phyloP scores from a whole-genome alignment of 2,888 invertebrate genomes.

The Microchrysa polita region DNA sequence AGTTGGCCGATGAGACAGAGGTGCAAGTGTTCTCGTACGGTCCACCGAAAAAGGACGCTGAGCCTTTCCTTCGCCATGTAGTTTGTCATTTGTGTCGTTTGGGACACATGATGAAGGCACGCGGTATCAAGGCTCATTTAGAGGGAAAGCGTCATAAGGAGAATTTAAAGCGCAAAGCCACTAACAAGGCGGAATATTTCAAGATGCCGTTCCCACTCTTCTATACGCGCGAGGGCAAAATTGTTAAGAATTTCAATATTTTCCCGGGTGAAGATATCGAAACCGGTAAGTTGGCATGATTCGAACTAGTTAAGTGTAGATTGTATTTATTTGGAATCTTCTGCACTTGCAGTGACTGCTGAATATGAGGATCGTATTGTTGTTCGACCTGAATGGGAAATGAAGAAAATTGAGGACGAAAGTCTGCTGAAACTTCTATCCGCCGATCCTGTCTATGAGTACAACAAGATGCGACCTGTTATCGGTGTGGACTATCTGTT shows the following conservation, averaged over 20 bases:
- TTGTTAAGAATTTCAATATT: constrained; percentile 43
- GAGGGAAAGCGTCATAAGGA: constrained; percentile 42
- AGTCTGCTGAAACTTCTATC: not conserved
- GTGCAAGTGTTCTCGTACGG: constrained; percentile 46
- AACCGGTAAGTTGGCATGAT: constrained; percentile 27
- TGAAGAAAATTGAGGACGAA: constrained; percentile 24
- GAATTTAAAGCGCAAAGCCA: constrained; percentile 13
- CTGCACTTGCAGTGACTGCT: constrained; percentile 43
- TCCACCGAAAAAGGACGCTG: constrained; percentile 17
- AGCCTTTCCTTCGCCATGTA: constrained; percentile 12
- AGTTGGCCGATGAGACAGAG: constrained; percentile 44
- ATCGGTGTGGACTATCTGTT: constrained; percentile 46
- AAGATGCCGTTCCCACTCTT: constrained; percentile 16
- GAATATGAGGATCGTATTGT: constrained; percentile 44
- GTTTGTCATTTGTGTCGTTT: constrained; percentile 47
- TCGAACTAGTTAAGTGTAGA: not conserved
- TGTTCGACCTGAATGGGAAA: constrained; percentile 42
- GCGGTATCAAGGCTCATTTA: constrained; percentile 32
- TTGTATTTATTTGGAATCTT: too few species aligned
- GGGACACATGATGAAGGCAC: constrained; percentile 14
- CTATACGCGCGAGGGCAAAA: constrained; percentile 7
- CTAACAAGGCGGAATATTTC: not conserved
- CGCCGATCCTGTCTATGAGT: constrained; percentile 44
- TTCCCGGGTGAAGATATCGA: constrained; percentile 45
- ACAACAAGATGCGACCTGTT: constrained; percentile 45